Percentiles rank a stretch among this genome's conserved stretches.
Evolutionary conservation across 1,140 invertebrate species (phyloP).

Genomic region (Ridgeia piscesae): DNA sequence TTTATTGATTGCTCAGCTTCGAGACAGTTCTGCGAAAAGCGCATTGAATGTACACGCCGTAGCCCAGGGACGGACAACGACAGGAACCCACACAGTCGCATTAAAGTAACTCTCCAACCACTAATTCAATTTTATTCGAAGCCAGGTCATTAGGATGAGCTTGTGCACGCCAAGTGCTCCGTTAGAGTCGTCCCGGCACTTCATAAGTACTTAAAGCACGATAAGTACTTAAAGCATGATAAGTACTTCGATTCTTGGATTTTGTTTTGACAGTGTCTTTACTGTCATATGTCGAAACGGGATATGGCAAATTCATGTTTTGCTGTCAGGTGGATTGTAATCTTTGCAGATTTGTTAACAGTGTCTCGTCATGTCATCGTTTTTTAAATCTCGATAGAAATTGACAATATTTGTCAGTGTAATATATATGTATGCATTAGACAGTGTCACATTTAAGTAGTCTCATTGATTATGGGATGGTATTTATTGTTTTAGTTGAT

Average conservation of each 20-base stretch:
- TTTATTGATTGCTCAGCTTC: background rate
- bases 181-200: background rate
- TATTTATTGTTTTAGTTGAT: background rate
- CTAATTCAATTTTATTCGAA: background rate
- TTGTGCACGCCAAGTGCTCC: background rate
- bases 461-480: background rate
- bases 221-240: background rate
- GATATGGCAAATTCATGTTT: background rate
- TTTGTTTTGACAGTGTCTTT: background rate
- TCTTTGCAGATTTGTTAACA: background rate
- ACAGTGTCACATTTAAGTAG: background rate
- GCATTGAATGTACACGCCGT: background rate
- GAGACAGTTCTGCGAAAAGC: background rate
- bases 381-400: no score
- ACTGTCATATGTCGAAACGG: background rate
- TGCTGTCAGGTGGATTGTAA: background rate
- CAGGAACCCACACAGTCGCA: background rate
- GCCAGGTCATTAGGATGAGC: background rate
- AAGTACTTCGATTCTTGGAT: background rate
- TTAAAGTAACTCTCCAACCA: background rate
- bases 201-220: slow-evolving; percentile 1
- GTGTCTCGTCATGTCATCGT: background rate
- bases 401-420: background rate
- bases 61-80: background rate
- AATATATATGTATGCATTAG: background rate